phyloP scores from a whole-genome alignment of 2,888 invertebrate genomes.

The Synergus gifuensis region DNA sequence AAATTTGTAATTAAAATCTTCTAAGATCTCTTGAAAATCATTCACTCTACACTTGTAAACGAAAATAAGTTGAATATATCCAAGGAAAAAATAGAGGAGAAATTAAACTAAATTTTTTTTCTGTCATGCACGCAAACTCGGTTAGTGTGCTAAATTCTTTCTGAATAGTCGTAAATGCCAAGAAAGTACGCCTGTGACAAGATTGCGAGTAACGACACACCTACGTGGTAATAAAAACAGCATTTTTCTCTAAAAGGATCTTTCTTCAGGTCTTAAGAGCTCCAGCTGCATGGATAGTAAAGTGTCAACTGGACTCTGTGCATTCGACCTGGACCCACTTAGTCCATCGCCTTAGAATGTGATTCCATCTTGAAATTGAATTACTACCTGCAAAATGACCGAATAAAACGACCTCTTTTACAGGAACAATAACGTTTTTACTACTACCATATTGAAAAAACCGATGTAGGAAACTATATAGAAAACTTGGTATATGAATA shows the following conservation, averaged over 20 bases:
- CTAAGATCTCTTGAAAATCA: no score
- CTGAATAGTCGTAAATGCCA: constrained; percentile 29
- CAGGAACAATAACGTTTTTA: not conserved
- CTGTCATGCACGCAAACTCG: not conserved
- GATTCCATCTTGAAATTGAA: constrained; percentile 61
- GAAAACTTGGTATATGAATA: no score
- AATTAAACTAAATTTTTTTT: not conserved
- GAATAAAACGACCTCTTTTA: constrained; percentile 55
- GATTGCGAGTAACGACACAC: constrained; percentile 46
- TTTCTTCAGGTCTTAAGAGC: constrained; percentile 32
- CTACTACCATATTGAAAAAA: no score
- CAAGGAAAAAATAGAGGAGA: no score
- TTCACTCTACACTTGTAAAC: no score
- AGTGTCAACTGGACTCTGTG: constrained; percentile 46
- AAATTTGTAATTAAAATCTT: no score
- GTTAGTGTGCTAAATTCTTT: constrained; percentile 3
- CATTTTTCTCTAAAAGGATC: constrained; percentile 36
- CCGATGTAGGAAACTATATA: no score
- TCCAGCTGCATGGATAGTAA: constrained; percentile 44
- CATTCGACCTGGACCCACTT: constrained; percentile 41
- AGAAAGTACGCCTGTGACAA: constrained; percentile 29
- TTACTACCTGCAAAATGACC: constrained; percentile 55
- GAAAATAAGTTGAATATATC: no score
- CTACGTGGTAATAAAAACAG: constrained; percentile 42
- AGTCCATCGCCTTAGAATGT: constrained; percentile 46